Evolutionary conservation across 2,888 invertebrate species (phyloP).

Genomic region (Cordilura impudica): DNA sequence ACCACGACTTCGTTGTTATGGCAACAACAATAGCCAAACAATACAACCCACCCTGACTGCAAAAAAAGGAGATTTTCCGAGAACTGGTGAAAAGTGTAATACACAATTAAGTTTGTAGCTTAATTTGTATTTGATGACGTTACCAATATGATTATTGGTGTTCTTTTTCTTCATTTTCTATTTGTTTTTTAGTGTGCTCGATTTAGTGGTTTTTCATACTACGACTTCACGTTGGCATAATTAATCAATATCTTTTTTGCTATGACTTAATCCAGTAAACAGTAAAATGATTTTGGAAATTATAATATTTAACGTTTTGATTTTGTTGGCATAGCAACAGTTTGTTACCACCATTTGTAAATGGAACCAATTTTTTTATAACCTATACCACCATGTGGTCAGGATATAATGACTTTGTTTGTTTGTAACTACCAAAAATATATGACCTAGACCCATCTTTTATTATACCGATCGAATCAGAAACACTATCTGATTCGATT

Average conservation of each 20-base stretch:
- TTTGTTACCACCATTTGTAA: no score
- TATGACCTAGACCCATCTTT: no score
- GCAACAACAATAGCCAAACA: slow-evolving; percentile 34
- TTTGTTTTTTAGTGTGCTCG: neutral
- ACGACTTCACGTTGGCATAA: slow-evolving; percentile 8
- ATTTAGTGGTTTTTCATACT: neutral
- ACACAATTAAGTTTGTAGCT: slow-evolving; percentile 4
- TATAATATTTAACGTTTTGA: no score
- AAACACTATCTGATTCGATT: no score
- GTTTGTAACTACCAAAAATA: no score
- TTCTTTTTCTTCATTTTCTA: neutral
- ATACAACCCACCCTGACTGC: neutral
- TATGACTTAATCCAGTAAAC: slow-evolving; percentile 12
- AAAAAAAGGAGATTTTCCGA: neutral
- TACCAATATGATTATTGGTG: slow-evolving; percentile 1
- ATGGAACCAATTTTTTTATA: no score
- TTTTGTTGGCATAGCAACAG: no score
- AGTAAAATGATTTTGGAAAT: no score
- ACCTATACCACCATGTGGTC: no score
- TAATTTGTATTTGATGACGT: slow-evolving; percentile 44
- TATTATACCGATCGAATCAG: no score
- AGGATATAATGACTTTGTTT: no score
- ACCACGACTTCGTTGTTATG: slow-evolving; percentile 46
- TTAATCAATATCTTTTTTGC: slow-evolving; percentile 14
- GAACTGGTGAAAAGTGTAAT: slow-evolving; percentile 8